Conservation (phyloP, 2,888 invertebrate species). For the Idaea biselata region DNA sequence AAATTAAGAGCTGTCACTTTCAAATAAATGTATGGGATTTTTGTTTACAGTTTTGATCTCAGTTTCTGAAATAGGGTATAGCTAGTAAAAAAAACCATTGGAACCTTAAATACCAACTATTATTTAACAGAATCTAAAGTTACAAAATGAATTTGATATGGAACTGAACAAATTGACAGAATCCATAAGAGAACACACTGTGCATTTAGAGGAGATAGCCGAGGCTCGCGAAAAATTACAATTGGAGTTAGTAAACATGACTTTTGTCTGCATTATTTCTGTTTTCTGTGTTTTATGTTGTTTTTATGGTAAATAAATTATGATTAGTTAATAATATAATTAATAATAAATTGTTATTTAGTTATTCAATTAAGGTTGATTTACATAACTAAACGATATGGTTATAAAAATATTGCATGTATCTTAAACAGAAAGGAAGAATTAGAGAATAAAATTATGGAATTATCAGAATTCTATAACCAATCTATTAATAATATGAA, state of each 20-base stretch:
- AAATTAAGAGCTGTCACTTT: no score
- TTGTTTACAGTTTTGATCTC: no score
- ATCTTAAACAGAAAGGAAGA: conserved; percentile 56
- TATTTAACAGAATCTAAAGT: conserved; percentile 49
- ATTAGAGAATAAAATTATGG: conserved; percentile 54
- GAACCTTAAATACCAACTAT: not conserved
- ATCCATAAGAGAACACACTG: conserved; percentile 57
- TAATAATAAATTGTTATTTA: no score
- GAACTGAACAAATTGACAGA: conserved; percentile 59
- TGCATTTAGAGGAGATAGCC: conserved; percentile 61
- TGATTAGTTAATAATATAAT: no score
- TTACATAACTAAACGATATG: not conserved
- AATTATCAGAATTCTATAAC: conserved; percentile 53
- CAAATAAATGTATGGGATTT: no score
- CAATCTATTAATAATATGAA: conserved; percentile 52
- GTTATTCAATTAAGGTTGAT: no score
- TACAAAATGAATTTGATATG: conserved; percentile 56
- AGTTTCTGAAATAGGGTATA: no score
- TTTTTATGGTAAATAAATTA: no score
- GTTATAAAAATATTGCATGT: not conserved
- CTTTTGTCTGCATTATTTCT: no score
- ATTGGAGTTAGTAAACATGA: conserved; percentile 26
- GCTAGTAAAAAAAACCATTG: no score
- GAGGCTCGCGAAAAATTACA: conserved; percentile 60
- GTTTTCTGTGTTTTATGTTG: no score